phyloP scores from a whole-genome alignment of 2,113 vertebrate species.

The Ictalurus furcatus region DNA sequence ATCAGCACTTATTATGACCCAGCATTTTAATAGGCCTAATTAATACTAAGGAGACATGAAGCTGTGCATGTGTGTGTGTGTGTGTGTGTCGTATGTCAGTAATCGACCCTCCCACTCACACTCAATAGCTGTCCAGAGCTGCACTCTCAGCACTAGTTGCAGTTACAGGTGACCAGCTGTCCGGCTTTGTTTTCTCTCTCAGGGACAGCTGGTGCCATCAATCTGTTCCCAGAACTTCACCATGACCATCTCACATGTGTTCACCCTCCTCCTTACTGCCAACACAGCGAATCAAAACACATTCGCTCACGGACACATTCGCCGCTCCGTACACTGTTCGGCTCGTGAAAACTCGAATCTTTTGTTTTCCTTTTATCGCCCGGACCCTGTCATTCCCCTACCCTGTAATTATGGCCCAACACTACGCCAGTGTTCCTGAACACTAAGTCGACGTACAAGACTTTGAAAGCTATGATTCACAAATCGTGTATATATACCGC shows the following conservation, averaged over 20 bases:
- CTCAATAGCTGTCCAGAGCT: conserved; percentile 68
- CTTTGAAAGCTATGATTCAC: conserved; percentile 34
- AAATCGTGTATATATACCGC: neutral
- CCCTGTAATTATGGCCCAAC: conserved; percentile 32
- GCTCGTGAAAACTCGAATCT: neutral
- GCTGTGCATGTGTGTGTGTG: conserved; percentile 21
- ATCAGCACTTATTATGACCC: neutral
- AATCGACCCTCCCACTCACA: conserved; percentile 35
- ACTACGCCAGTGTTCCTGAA: conserved; percentile 33
- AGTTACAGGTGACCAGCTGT: conserved; percentile 78
- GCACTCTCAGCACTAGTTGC: conserved; percentile 61
- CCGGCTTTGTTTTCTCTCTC: conserved; percentile 65
- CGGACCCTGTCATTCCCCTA: conserved; percentile 26
- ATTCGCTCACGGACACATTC: neutral
- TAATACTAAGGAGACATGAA: conserved; percentile 23
- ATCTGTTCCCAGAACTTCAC: conserved; percentile 64
- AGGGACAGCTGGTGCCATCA: conserved; percentile 76
- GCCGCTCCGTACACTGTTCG: too few relatives aligned
- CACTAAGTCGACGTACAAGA: neutral
- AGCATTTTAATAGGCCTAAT: neutral
- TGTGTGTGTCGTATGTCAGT: conserved; percentile 31
- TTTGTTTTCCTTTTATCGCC: conserved; percentile 23
- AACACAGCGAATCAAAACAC: conserved; percentile 15
- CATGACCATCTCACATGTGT: conserved; percentile 55
- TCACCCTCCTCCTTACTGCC: conserved; percentile 9